Base-by-base conservation (phyloP, 2,888 invertebrate genomes). In the Clepsis dumicolana region DNA sequence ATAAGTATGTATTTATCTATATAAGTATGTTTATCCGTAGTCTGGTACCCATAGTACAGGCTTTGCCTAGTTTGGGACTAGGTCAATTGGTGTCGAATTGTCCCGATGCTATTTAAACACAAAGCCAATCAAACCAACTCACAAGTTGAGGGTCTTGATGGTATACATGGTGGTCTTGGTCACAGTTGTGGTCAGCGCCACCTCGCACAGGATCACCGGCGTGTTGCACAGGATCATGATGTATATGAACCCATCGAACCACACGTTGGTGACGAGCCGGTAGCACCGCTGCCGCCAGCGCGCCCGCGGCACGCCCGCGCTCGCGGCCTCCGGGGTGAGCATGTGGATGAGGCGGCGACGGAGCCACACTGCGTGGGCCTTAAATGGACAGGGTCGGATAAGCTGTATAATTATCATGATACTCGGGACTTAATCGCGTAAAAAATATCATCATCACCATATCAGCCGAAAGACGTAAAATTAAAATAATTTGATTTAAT, bases 181-280 rank as follows among this genome's bases (percentile, higher is more conserved):
- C 0, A 83, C 79, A 0, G 91, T 89, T 0, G 76, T 41, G 25
- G 77, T 80, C 44, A 91, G 35, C 0, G 80, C 74, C 41, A 93
- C 92, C 72, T 93, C 93, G 68, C 85, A 86, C 21, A 93, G 71
- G 70, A 93, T 91, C 0, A 93, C 90, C 0, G 93, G 93, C 0
- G 91, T 93, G 72, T 93, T 93, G 70, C 85, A 86, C 12, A 93
- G 74, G 54, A 93, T 93, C 80, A 87, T 83, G 12, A 89, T 12
- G 74, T 93, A 93, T 8, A 93, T 91, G 74, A 90, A 87, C 0
- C 80, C 75, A 71, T 94, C 94, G 80, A 94, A 90, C 90, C 91
- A 93, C 0, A 87, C 70, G 70, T 81, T 89, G 14, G 83, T 84
- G 2, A 90, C 83, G 0, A 94, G 29, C 1, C 82, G 73, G 77